phyloP scores from a whole-genome alignment of 2,113 vertebrate species.

The Platysteira castanea region DNA sequence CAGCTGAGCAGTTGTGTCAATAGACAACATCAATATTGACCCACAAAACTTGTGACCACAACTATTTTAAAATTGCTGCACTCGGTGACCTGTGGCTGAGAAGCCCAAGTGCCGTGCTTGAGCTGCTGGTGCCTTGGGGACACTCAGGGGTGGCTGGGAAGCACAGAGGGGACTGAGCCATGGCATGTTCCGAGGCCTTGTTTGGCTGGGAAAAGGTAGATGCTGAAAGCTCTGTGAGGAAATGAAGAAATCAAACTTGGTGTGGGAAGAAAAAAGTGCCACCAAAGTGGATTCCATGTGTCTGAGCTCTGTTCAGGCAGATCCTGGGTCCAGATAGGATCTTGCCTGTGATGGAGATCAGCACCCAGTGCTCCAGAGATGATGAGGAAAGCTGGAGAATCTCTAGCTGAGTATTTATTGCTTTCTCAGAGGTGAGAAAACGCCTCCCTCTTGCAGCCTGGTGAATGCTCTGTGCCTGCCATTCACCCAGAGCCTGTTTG shows the following conservation, averaged over 20 bases:
- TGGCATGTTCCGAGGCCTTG: background rate
- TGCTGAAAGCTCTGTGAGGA: background rate
- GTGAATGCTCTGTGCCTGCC: background rate
- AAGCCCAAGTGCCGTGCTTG: background rate
- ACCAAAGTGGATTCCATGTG: background rate
- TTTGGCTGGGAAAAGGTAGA: background rate
- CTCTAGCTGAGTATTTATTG: background rate
- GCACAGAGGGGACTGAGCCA: background rate
- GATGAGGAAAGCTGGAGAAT: background rate
- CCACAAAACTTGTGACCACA: constrained; percentile 31
- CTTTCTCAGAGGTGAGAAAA: background rate
- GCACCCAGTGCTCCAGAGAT: background rate
- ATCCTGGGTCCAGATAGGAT: background rate
- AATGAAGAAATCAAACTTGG: background rate
- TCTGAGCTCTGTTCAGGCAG: background rate
- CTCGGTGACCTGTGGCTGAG: constrained; percentile 32
- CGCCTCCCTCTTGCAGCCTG: background rate
- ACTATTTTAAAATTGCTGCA: constrained; percentile 42
- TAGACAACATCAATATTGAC: constrained; percentile 47
- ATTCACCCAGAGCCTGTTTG: background rate
- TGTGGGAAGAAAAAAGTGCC: background rate
- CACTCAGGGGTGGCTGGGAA: background rate
- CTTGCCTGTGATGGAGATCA: background rate
- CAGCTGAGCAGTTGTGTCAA: constrained; percentile 27
- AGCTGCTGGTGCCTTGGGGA: constrained; percentile 15